phyloP scores from a whole-genome alignment of 1,140 invertebrate species.

The Cotesia glomerata region DNA sequence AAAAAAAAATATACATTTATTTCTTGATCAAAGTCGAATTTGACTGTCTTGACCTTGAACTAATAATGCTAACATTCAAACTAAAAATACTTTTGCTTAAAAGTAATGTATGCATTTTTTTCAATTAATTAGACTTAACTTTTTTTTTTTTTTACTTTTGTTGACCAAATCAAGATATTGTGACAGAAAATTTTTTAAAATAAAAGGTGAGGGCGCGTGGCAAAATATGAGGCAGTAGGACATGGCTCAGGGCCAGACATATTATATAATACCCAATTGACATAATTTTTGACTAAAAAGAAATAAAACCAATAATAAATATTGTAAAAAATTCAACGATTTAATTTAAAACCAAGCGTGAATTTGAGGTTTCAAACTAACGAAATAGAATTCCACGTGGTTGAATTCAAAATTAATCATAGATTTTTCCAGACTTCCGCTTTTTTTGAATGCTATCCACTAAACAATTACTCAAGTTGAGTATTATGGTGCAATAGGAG shows the following conservation, averaged over 20 bases:
- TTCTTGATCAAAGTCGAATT: neutral
- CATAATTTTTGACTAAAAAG: neutral
- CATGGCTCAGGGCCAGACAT: slow-evolving; percentile 42
- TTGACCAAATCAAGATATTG: neutral
- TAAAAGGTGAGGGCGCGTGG: slow-evolving; percentile 12
- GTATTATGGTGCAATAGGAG: too few species aligned
- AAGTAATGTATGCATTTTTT: neutral
- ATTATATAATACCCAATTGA: slow-evolving; percentile 41
- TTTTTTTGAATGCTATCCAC: too few species aligned
- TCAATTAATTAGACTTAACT: neutral
- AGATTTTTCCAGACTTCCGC: too few species aligned
- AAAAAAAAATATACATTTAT: neutral
- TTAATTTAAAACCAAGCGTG: neutral
- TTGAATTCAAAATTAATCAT: neutral
- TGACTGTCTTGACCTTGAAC: neutral
- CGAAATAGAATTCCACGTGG: slow-evolving; percentile 11
- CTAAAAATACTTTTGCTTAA: neutral
- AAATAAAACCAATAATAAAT: neutral
- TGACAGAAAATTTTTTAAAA: slow-evolving; percentile 3
- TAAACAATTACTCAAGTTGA: too few species aligned
- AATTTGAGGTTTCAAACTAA: neutral
- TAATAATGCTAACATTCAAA: neutral
- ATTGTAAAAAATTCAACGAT: neutral
- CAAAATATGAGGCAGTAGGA: slow-evolving; percentile 33
- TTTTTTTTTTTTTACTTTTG: neutral